phyloP scores from a whole-genome alignment of 2,113 vertebrate genomes.

The Amblyornis subalaris region DNA sequence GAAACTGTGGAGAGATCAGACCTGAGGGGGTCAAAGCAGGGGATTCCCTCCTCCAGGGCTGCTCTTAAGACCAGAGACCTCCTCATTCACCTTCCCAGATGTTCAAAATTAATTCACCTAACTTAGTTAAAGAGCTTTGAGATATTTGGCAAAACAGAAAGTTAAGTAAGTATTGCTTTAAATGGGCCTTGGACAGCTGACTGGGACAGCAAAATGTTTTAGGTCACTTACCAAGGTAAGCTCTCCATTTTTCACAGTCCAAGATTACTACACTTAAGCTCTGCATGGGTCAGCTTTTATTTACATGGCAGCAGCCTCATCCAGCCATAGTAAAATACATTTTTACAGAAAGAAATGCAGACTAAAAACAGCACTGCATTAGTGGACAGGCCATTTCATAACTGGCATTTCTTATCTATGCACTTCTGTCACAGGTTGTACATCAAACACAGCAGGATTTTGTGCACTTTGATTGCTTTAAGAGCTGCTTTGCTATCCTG shows the following conservation, averaged over 20 bases:
- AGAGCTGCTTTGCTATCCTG: background rate
- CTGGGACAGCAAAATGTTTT: background rate
- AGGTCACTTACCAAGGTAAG: background rate
- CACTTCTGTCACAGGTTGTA: background rate
- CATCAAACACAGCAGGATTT: background rate
- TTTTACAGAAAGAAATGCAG: background rate
- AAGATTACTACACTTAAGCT: background rate
- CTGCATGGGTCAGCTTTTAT: background rate
- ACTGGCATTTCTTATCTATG: background rate
- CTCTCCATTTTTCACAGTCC: background rate
- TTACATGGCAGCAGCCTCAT: background rate
- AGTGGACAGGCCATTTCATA: background rate
- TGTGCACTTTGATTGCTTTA: background rate
- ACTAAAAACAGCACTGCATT: background rate
- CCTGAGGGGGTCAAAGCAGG: background rate
- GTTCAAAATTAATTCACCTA: background rate
- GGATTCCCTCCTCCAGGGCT: background rate
- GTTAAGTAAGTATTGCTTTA: background rate
- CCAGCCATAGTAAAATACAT: background rate
- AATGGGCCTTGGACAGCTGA: background rate
- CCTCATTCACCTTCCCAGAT: background rate
- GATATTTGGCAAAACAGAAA: background rate
- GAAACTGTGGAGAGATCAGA: background rate
- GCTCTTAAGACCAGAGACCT: background rate
- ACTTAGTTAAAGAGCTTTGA: background rate